phyloP scores from a whole-genome alignment of 2,888 invertebrate genomes.

The Argyra leucocephala region DNA sequence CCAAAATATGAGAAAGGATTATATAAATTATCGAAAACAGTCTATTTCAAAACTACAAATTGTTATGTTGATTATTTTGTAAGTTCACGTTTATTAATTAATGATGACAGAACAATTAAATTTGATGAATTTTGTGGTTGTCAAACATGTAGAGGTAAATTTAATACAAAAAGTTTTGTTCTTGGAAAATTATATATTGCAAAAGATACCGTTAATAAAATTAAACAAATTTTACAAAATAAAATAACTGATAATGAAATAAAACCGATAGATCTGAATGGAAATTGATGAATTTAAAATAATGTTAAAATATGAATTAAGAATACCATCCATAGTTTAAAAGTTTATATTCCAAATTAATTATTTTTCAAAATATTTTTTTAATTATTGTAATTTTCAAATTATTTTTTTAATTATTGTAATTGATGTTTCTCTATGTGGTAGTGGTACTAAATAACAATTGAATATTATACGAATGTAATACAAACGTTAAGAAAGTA shows the following conservation, averaged over 20 bases:
- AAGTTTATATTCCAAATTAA: background rate
- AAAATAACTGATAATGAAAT: background rate
- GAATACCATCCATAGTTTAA: background rate
- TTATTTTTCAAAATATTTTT: no score
- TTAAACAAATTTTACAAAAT: background rate
- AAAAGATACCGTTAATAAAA: background rate
- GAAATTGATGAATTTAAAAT: background rate
- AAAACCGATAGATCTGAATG: background rate
- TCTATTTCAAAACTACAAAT: background rate
- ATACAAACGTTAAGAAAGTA: no score
- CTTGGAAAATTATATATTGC: background rate
- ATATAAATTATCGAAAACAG: background rate
- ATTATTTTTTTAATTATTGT: no score
- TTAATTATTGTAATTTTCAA: no score
- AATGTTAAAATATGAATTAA: background rate
- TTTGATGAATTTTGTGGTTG: background rate
- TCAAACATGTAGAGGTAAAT: background rate
- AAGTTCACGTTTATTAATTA: background rate
- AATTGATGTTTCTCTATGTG: no score
- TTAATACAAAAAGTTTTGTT: background rate
- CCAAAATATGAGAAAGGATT: background rate
- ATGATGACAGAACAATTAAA: background rate
- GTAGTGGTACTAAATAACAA: no score
- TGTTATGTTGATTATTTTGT: slow-evolving; percentile 3
- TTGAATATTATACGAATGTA: no score